phyloP scores from a whole-genome alignment of 2,888 invertebrate genomes.

The Chrysodeixis includens region DNA sequence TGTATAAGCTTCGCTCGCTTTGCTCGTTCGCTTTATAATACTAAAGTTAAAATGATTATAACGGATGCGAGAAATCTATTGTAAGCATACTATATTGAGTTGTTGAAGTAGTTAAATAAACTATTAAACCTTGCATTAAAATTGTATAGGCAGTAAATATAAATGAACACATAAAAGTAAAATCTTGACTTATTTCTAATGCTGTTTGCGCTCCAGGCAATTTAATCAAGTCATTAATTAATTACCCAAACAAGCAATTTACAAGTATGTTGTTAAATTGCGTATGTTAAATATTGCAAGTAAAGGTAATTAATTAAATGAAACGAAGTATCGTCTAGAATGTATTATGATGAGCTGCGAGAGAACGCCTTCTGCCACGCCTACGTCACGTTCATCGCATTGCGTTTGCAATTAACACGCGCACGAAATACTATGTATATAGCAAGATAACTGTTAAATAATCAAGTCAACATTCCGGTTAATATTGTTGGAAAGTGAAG shows the following conservation, averaged over 20 bases:
- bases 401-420: slow-evolving; percentile 27
- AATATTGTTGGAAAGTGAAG: too few species aligned
- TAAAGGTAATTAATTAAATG: neutral
- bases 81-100: too few species aligned
- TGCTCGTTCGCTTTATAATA: too few species aligned
- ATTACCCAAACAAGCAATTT: neutral
- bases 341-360: neutral
- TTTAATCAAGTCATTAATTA: neutral
- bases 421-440: slow-evolving; percentile 12
- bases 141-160: too few species aligned
- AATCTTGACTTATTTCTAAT: too few species aligned
- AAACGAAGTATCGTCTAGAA: neutral
- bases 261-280: neutral
- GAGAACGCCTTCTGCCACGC: slow-evolving; percentile 19
- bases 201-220: too few species aligned
- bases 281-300: neutral
- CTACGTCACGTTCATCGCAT: slow-evolving; percentile 24
- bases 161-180: too few species aligned
- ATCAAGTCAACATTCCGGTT: neutral
- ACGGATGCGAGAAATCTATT: too few species aligned
- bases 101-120: too few species aligned
- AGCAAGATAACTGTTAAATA: neutral
- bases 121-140: too few species aligned
- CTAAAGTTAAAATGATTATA: too few species aligned
- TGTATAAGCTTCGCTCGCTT: too few species aligned